A percentile compares a stretch with the other conserved stretches of the same genome.
Conservation (phyloP, 2,797 vertebrate genomes). For the Pseudochaenichthys georgianus region DNA sequence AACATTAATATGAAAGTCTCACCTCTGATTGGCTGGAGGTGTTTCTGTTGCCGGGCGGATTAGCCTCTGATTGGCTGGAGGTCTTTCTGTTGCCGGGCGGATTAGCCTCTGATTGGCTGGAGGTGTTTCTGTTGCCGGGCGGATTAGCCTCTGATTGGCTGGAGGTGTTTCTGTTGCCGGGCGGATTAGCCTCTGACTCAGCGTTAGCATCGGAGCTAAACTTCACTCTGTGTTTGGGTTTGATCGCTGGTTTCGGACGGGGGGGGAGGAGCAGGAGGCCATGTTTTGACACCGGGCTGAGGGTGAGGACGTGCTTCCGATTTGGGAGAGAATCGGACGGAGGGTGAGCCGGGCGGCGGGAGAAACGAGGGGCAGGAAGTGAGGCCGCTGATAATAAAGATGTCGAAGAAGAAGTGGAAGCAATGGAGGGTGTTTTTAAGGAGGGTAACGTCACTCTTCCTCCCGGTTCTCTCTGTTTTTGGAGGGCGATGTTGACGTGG, state of each 20-base stretch:
- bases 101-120: too few species aligned
- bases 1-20: not conserved
- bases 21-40: too few species aligned
- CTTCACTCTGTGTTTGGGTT: not conserved
- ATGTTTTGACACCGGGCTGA: not conserved
- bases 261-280: not conserved
- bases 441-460: conserved; percentile 20
- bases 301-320: conserved; percentile 24
- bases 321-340: not conserved
- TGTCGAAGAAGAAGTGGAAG: conserved; percentile 3
- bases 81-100: too few species aligned
- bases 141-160: too few species aligned
- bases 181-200: not conserved
- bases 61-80: too few species aligned
- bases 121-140: too few species aligned
- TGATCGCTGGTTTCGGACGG: not conserved
- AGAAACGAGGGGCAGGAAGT: conserved; percentile 22
- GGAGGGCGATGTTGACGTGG: conserved; percentile 47
- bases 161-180: not conserved
- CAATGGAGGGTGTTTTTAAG: not conserved
- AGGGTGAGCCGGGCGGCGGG: not conserved
- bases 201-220: not conserved
- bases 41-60: too few species aligned
- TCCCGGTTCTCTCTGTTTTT: conserved; percentile 41
- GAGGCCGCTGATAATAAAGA: not conserved